phyloP scores from a whole-genome alignment of 2,797 vertebrate genomes.

The Rousettus madagascariensis region DNA sequence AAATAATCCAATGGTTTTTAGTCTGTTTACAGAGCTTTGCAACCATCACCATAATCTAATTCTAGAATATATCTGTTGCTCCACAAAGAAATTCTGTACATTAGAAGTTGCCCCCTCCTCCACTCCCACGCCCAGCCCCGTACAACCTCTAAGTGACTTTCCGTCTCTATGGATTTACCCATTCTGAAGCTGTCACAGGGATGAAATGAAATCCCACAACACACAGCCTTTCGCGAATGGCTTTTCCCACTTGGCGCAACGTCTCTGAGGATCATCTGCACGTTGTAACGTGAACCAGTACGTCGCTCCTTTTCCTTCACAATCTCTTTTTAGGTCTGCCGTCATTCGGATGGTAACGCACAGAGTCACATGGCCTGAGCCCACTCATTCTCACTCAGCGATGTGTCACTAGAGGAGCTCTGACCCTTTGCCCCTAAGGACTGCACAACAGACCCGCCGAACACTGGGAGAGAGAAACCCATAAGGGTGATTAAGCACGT shows the following conservation, averaged over 20 bases:
- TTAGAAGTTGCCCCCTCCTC: not conserved
- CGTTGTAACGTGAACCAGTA: fast-evolving
- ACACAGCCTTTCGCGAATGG: not conserved
- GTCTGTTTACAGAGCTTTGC: not conserved
- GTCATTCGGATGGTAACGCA: not conserved
- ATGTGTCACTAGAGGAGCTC: not conserved
- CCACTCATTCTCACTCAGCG: too few relatives aligned
- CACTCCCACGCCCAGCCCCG: not conserved
- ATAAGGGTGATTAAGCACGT: fast-evolving
- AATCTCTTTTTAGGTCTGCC: not conserved
- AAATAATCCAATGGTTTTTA: not conserved
- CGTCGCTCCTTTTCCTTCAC: not conserved
- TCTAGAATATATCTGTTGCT: not conserved
- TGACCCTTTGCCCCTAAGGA: not conserved
- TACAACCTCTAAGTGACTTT: not conserved
- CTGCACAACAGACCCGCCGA: too few relatives aligned
- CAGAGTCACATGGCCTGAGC: fast-evolving
- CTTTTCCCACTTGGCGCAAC: not conserved
- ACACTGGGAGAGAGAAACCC: not conserved
- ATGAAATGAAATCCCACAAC: not conserved
- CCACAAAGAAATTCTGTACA: not conserved
- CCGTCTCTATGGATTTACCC: not conserved
- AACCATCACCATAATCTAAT: not conserved
- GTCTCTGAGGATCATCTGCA: not conserved
- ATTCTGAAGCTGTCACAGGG: not conserved